These are phyloP conservation scores for Botia kubotai DNA, from an alignment of 2,797 vertebrate genomes.

Conservation along the genomic window DNA sequence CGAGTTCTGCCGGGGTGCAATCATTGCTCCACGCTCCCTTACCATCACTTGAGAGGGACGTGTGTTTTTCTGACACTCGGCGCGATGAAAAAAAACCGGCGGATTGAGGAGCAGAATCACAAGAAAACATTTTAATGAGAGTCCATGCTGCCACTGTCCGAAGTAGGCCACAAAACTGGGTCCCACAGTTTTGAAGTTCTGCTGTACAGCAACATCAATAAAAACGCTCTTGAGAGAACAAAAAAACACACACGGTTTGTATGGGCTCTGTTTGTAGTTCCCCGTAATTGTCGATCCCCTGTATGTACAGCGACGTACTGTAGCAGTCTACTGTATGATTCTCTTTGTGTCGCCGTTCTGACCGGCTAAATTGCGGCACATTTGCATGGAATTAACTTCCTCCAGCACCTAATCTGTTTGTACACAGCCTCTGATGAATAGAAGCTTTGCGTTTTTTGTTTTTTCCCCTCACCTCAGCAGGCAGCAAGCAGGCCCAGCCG, in stretches of 20 bases:
- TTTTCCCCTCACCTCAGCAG: constrained; percentile 46
- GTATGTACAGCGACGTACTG: not conserved
- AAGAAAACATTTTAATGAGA: constrained; percentile 73
- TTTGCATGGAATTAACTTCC: constrained; percentile 43
- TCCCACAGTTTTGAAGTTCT: constrained; percentile 10
- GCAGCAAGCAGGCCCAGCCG: constrained; percentile 48
- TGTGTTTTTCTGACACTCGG: constrained; percentile 53
- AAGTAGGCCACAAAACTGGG: constrained; percentile 72
- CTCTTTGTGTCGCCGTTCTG: not conserved
- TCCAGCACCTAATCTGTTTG: constrained; percentile 45
- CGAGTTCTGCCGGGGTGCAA: constrained; percentile 54
- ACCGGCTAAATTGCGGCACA: constrained; percentile 16
- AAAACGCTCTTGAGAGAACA: constrained; percentile 3
- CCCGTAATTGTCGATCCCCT: constrained; percentile 16
- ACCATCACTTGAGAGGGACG: constrained; percentile 35
- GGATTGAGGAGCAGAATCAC: constrained; percentile 54
- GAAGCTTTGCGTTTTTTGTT: constrained; percentile 35
- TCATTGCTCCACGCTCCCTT: constrained; percentile 41
- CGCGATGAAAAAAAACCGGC: constrained; percentile 65
- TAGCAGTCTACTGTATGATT: not conserved
- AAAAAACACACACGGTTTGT: not conserved
- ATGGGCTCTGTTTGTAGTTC: not conserved
- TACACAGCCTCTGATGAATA: constrained; percentile 49
- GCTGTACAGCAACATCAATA: not conserved
- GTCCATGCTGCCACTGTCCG: constrained; percentile 64